Evolutionary conservation across 2,797 vertebrate genomes (phyloP), one percentile per base, ranked within the genome.

Genomic region (Staurois parvus): DNA sequence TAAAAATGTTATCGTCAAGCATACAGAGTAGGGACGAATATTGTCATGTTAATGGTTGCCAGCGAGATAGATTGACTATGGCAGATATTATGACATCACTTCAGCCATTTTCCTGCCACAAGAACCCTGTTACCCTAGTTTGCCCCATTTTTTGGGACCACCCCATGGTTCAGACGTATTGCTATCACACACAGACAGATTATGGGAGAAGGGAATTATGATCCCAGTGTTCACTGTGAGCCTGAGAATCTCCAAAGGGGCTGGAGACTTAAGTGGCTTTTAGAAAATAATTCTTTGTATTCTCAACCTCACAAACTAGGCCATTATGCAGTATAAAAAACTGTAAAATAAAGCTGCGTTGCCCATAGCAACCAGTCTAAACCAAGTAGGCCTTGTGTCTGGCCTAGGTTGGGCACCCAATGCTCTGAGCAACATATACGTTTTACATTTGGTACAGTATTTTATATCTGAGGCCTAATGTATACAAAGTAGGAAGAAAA

Each of bases 41-140:
- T 81, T 81, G 79, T 72, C 79, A 81, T 70, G 45, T 59, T 81
- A 81, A 81, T 72, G 45, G 59, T 73, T 62, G 72, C 69, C 59
- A 72, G 59, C 69, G 72, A 81, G 68, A 68, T 81, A 72, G 78
- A 80, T 70, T 79, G 24, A 72, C 69, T 40, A 40, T 26, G 72
- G 79, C 48, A 62, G 79, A 64, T 32, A 42, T 62, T 59, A 7
- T n/a, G 15, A 69, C 68, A 72, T 26, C 1, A 26, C 37, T 73
- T 81, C 11, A 7, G 34, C 76, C 42, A 64, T 66, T 68, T 30
- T 73, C 52, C 34, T 29, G 69, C 48, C 29, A 66, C 32, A 34
- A 72, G 69, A 70, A 66, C 64, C 64, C 69, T 59, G 69, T 40
- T 62, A 40, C n/a, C 32, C 62, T 52, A 29, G 52, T 52, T 52